A percentile compares a stretch with the other conserved stretches of the same genome.
phyloP scores from a whole-genome alignment of 1,140 invertebrate species.

The Drosophila mayri region DNA sequence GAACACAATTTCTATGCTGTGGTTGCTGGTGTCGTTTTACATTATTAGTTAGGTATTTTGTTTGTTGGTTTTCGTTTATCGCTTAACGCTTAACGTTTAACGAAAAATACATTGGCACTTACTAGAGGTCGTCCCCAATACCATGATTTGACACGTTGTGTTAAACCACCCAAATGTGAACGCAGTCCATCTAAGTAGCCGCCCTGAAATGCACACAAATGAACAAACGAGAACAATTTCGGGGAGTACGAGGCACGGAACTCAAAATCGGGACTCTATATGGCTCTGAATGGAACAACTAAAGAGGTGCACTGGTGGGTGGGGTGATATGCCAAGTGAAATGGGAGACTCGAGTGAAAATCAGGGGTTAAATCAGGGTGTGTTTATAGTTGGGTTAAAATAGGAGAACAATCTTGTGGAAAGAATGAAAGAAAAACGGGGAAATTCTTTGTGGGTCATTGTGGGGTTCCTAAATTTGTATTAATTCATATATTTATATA shows the following conservation, averaged over 20 bases:
- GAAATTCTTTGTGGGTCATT: conserved; percentile 30
- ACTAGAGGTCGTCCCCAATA: conserved; percentile 97
- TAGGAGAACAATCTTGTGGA: neutral
- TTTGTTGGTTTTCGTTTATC: conserved; percentile 50
- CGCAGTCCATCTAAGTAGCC: conserved; percentile 96
- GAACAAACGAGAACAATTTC: conserved; percentile 82
- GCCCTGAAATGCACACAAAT: conserved; percentile 88
- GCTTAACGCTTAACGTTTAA: conserved; percentile 46
- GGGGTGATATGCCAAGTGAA: conserved; percentile 31
- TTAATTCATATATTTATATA: neutral
- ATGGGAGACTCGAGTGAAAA: conserved; percentile 36
- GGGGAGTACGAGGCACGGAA: conserved; percentile 60
- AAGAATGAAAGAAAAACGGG: conserved; percentile 5
- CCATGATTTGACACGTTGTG: conserved; percentile 97
- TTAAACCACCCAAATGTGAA: conserved; percentile 95
- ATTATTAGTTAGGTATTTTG: conserved; percentile 45
- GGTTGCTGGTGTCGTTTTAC: conserved; percentile 58
- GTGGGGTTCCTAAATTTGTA: conserved; percentile 37
- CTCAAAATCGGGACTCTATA: conserved; percentile 31
- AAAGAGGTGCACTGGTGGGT: conserved; percentile 17
- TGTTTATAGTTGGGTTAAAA: conserved; percentile 1
- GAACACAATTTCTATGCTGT: conserved; percentile 73
- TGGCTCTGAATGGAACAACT: conserved; percentile 14
- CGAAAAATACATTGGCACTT: conserved; percentile 88
- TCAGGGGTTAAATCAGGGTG: conserved; percentile 24